Conservation (phyloP, 2,797 vertebrate species). For the Acipenser transmontanus region DNA sequence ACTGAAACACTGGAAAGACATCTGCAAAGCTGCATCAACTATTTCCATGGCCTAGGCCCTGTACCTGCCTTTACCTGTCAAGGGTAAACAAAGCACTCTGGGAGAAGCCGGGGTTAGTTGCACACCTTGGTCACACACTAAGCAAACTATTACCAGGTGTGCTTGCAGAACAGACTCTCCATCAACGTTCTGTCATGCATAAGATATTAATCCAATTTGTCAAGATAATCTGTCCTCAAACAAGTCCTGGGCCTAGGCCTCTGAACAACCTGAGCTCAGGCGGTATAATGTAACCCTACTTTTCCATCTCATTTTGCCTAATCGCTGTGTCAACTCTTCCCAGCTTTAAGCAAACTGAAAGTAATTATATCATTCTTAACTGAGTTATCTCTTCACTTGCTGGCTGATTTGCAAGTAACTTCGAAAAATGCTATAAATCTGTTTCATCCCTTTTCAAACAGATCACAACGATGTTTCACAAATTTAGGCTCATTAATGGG, state of each 20-base stretch:
- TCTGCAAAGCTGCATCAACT: conserved; percentile 74
- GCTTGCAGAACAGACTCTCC: conserved; percentile 82
- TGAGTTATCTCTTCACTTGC: conserved; percentile 50
- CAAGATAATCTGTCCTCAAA: conserved; percentile 99
- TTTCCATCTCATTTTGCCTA: conserved; percentile 48
- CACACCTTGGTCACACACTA: conserved; percentile 74
- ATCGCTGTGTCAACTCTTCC: conserved; percentile 59
- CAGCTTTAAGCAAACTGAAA: conserved; percentile 66
- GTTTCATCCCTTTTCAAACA: conserved; percentile 51
- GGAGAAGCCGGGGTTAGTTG: conserved; percentile 58
- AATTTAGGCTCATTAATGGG: conserved; percentile 47
- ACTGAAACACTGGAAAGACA: conserved; percentile 44
- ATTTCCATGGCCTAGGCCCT: conserved; percentile 60
- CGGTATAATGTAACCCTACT: conserved; percentile 64
- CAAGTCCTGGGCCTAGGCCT: conserved; percentile 72
- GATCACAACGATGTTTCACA: conserved; percentile 39
- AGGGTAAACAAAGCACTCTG: conserved; percentile 68
- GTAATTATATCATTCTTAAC: conserved; percentile 71
- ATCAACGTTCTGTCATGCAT: conserved; percentile 97
- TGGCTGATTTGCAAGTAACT: conserved; percentile 46
- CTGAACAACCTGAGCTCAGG: conserved; percentile 55
- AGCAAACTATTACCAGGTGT: conserved; percentile 88
- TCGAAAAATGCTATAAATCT: conserved; percentile 42
- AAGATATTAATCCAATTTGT: conserved; percentile 99
- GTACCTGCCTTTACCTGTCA: conserved; percentile 92